Conservation (phyloP, 2,888 invertebrate genomes). For the Lasioglossum zephyrum region DNA sequence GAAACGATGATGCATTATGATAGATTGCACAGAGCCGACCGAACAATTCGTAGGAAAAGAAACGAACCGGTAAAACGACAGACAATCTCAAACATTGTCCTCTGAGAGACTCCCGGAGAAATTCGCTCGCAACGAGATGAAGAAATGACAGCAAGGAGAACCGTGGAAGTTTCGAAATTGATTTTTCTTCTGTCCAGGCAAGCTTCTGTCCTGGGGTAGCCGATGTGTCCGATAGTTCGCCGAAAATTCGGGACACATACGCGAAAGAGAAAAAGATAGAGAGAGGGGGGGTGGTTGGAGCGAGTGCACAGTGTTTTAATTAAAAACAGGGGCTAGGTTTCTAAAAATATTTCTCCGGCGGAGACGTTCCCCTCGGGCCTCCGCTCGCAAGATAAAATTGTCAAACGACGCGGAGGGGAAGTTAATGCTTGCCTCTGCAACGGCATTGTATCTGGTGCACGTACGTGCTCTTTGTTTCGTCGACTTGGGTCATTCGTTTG, state of each 20-base stretch:
- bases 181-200: conserved; percentile 18
- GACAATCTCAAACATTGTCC: not conserved
- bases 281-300: not conserved
- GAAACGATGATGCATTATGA: not conserved
- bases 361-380: conserved; percentile 11
- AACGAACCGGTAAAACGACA: not conserved
- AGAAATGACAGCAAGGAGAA: not conserved
- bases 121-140: not conserved
- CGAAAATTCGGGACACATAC: conserved; percentile 12
- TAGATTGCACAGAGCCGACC: not conserved
- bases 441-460: conserved; percentile 63
- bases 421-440: conserved; percentile 23
- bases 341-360: conserved; percentile 59
- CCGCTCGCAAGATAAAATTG: conserved; percentile 60
- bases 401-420: conserved; percentile 44
- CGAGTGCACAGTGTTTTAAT: conserved; percentile 47
- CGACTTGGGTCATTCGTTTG: conserved; percentile 68
- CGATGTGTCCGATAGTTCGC: conserved; percentile 14
- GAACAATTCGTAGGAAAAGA: not conserved
- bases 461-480: conserved; percentile 68
- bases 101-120: not conserved
- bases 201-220: not conserved
- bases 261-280: not conserved
- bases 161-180: not conserved
- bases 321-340: conserved; percentile 49